These are phyloP conservation scores for Lycocorax pyrrhopterus DNA, from an alignment of 2,113 vertebrate genomes.

Conservation along the genomic window DNA sequence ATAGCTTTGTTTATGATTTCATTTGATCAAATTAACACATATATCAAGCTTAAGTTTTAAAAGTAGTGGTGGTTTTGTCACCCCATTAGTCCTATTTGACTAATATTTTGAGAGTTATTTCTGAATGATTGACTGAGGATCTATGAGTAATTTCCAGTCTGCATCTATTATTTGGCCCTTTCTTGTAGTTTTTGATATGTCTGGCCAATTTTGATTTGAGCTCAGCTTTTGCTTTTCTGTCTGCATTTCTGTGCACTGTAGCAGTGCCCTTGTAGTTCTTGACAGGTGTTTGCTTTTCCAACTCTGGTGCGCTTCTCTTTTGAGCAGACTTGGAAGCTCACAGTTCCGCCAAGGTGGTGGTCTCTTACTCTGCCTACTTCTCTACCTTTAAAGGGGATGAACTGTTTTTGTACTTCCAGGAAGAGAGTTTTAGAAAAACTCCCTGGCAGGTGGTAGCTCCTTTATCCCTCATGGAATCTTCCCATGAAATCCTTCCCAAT, in stretches of 20 bases:
- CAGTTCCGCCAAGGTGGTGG: neutral
- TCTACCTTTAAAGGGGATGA: neutral
- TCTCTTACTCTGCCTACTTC: neutral
- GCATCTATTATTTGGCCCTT: neutral
- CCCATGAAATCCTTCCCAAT: neutral
- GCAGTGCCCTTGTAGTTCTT: neutral
- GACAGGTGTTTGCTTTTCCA: neutral
- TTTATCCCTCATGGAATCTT: neutral
- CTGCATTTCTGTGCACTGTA: neutral
- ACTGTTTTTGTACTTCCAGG: neutral
- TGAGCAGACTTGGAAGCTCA: neutral
- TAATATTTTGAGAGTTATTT: neutral
- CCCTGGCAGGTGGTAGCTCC: neutral
- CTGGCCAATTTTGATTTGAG: neutral
- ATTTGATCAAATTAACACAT: neutral
- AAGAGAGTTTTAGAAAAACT: neutral
- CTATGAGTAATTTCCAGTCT: neutral
- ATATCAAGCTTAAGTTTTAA: neutral
- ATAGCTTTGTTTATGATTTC: neutral
- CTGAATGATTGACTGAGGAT: neutral
- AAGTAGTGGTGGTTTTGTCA: neutral
- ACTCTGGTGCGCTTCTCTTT: fast-evolving
- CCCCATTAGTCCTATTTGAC: neutral
- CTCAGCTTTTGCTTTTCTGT: neutral
- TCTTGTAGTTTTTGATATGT: neutral